Evolutionary conservation across 2,797 vertebrate genomes (phyloP).

Genomic region (Sandelia bainsii): DNA sequence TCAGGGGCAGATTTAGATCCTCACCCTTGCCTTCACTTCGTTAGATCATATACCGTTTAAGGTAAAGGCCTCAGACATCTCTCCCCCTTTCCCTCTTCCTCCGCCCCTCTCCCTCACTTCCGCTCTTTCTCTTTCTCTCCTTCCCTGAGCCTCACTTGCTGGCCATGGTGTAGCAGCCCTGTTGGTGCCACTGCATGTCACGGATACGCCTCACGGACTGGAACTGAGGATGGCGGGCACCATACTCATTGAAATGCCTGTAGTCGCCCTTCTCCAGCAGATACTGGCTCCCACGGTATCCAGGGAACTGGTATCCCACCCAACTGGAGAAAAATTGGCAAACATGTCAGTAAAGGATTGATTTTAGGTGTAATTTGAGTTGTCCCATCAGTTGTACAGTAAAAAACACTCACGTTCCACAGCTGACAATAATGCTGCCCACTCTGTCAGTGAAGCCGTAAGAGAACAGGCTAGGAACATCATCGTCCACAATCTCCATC

Average conservation of each 20-base stretch:
- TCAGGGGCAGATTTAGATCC: conserved; percentile 54
- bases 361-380: neutral
- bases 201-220: conserved; percentile 88
- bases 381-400: neutral
- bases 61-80: conserved; percentile 78
- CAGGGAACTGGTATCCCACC: conserved; percentile 88
- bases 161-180: conserved; percentile 88
- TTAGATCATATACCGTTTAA: conserved; percentile 53
- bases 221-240: conserved; percentile 85
- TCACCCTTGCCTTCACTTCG: conserved; percentile 58
- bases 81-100: conserved; percentile 84
- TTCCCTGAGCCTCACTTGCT: conserved; percentile 85
- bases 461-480: conserved; percentile 87
- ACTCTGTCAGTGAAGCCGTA: conserved; percentile 89
- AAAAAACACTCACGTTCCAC: conserved; percentile 84
- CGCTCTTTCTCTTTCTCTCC: conserved; percentile 85
- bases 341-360: neutral
- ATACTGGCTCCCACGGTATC: conserved; percentile 89
- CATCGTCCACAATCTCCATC: conserved; percentile 91
- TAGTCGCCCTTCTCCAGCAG: conserved; percentile 89
- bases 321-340: conserved; percentile 68
- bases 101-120: conserved; percentile 82
- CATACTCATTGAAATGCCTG: conserved; percentile 88
- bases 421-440: conserved; percentile 87
- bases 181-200: conserved; percentile 90